Evolutionary conservation across 2,797 vertebrate species (phyloP).

Genomic region (Chaenodraco wilsoni): DNA sequence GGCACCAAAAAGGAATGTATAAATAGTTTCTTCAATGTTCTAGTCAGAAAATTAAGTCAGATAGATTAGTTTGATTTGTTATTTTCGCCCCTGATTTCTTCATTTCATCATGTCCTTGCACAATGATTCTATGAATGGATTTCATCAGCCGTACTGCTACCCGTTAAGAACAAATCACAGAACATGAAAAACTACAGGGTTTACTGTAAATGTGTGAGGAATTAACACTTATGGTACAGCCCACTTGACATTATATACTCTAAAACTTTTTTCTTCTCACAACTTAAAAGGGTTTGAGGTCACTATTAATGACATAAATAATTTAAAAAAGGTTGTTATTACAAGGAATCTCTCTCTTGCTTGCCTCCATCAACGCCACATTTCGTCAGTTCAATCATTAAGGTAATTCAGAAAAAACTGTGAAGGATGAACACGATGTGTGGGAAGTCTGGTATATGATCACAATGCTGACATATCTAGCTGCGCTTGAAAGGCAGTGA

Average conservation of each 20-base stretch:
- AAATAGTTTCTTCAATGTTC: not conserved
- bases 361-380: slow-evolving; percentile 38
- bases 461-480: slow-evolving; percentile 38
- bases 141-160: slow-evolving; percentile 18
- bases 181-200: slow-evolving; percentile 15
- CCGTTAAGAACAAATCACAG: too few species aligned
- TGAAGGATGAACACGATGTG: slow-evolving; percentile 64
- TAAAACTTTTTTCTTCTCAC: slow-evolving; percentile 1
- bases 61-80: not conserved
- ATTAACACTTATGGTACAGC: not conserved
- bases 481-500: slow-evolving; percentile 37
- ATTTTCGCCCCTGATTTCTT: slow-evolving; percentile 13
- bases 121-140: not conserved
- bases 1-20: not conserved
- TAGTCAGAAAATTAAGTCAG: not conserved
- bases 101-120: slow-evolving; percentile 2
- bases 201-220: slow-evolving; percentile 19
- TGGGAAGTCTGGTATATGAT: slow-evolving; percentile 67
- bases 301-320: slow-evolving; percentile 57
- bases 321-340: slow-evolving; percentile 69
- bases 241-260: not conserved
- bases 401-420: slow-evolving; percentile 72
- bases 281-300: slow-evolving; percentile 36
- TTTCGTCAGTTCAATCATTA: slow-evolving; percentile 73
- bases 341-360: slow-evolving; percentile 39